Percentiles rank a stretch among this genome's conserved stretches.
Evolutionary conservation across 2,113 vertebrate species (phyloP).

Genomic region (Syngnathus scovelli): DNA sequence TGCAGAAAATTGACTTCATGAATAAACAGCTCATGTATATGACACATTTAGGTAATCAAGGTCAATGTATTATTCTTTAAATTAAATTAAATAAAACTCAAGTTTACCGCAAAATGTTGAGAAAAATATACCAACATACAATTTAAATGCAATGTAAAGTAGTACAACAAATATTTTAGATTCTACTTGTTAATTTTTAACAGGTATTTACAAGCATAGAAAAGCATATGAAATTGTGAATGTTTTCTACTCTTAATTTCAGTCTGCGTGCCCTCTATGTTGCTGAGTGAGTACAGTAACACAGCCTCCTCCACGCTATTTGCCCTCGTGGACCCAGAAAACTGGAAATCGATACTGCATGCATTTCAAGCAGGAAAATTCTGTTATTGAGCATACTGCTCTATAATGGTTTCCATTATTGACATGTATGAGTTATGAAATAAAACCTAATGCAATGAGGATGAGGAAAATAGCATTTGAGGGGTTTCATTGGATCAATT

Average conservation of each 20-base stretch:
- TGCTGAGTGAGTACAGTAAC: slow-evolving; percentile 56
- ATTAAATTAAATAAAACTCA: neutral
- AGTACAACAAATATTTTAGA: neutral
- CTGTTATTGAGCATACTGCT: slow-evolving; percentile 70
- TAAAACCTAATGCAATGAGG: slow-evolving; percentile 70
- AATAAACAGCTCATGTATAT: neutral
- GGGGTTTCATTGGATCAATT: slow-evolving; percentile 68
- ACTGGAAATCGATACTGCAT: slow-evolving; percentile 72
- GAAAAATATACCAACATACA: neutral
- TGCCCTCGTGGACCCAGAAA: slow-evolving; percentile 64
- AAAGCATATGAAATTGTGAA: neutral
- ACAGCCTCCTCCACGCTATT: slow-evolving; percentile 57
- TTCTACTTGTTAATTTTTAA: neutral
- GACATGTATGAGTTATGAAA: slow-evolving; percentile 73
- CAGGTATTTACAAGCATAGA: neutral
- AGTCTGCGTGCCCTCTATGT: slow-evolving; percentile 15
- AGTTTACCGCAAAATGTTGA: neutral
- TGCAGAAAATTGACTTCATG: neutral
- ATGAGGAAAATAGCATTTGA: slow-evolving; percentile 69
- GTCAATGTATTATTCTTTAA: neutral
- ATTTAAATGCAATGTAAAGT: neutral
- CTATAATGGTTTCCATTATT: slow-evolving; percentile 72
- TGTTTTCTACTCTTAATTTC: neutral
- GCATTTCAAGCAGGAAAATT: slow-evolving; percentile 73
- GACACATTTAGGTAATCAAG: neutral